phyloP scores from a whole-genome alignment of 92 coral and sea anemone genomes.

The Porites cylindrica region DNA sequence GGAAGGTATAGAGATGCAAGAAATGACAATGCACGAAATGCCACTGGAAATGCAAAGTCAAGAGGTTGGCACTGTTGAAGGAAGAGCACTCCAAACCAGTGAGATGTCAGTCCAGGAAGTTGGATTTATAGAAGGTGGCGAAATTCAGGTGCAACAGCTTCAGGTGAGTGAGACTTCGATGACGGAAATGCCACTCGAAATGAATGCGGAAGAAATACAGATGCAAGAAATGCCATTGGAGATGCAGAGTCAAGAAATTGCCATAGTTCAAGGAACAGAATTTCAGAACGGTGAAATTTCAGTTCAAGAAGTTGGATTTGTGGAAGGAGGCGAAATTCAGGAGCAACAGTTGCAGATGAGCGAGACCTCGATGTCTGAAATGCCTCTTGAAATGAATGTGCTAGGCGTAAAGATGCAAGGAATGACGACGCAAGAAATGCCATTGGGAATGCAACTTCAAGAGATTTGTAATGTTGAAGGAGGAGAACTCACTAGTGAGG shows the following conservation, averaged over 20 bases:
- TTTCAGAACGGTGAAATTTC: no score
- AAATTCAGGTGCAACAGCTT: background rate
- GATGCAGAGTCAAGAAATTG: background rate
- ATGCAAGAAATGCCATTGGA: constrained; percentile 3
- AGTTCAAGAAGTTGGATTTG: no score
- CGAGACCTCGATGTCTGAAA: constrained; percentile 28
- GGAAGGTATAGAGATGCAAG: constrained; percentile 21
- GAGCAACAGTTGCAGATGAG: background rate
- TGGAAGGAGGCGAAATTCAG: no score
- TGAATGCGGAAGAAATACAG: no score
- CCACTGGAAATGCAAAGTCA: constrained; percentile 45
- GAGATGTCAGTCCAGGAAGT: constrained; percentile 40
- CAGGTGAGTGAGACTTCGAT: no score
- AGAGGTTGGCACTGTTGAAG: constrained; percentile 19
- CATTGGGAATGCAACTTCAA: constrained; percentile 36
- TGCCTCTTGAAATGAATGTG: constrained; percentile 47
- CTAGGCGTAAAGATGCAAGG: constrained; percentile 26
- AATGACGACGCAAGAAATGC: constrained; percentile 32
- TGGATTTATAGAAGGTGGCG: constrained; percentile 3
- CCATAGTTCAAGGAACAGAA: background rate
- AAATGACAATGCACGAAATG: constrained; percentile 29
- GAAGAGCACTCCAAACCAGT: constrained; percentile 23
- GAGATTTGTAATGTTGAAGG: background rate
- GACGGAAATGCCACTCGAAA: no score
- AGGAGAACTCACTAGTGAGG: background rate